Percentiles rank a stretch among this genome's conserved stretches.
phyloP scores from a whole-genome alignment of 2,888 invertebrate species.

The Gonocerus acuteangulatus region DNA sequence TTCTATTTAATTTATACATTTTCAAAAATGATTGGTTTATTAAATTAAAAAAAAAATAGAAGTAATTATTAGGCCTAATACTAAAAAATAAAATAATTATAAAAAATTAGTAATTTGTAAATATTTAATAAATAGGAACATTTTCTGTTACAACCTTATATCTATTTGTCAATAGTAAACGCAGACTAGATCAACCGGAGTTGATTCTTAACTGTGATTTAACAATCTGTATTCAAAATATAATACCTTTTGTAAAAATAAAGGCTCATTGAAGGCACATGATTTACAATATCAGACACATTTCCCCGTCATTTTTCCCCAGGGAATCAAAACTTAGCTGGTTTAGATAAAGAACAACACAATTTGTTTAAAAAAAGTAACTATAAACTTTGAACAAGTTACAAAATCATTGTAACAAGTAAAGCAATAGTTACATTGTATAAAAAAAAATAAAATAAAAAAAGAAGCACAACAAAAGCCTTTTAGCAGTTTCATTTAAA shows the following conservation, averaged over 20 bases:
- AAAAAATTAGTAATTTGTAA: no score
- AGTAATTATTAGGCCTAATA: no score
- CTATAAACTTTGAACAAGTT: constrained; percentile 6
- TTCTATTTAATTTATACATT: no score
- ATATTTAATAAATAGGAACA: background rate
- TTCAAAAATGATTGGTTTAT: no score
- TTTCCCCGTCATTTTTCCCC: no score
- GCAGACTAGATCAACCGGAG: background rate
- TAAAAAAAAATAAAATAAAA: background rate
- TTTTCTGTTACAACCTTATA: background rate
- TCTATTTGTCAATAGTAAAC: background rate
- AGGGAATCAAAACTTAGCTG: no score
- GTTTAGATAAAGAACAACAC: background rate
- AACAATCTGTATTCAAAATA: background rate
- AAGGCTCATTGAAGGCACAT: background rate
- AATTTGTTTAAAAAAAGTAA: background rate
- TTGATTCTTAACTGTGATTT: background rate
- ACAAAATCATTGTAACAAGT: constrained; percentile 15
- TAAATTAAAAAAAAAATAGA: no score
- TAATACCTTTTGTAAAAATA: background rate
- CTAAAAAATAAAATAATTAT: no score
- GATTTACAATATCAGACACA: no score
- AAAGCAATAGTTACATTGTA: constrained; percentile 10
- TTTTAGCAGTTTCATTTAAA: background rate
- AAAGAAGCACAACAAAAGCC: constrained; percentile 16